Base-by-base conservation (phyloP, 2,113 vertebrate species). In the Ceyx cyanopectus region DNA sequence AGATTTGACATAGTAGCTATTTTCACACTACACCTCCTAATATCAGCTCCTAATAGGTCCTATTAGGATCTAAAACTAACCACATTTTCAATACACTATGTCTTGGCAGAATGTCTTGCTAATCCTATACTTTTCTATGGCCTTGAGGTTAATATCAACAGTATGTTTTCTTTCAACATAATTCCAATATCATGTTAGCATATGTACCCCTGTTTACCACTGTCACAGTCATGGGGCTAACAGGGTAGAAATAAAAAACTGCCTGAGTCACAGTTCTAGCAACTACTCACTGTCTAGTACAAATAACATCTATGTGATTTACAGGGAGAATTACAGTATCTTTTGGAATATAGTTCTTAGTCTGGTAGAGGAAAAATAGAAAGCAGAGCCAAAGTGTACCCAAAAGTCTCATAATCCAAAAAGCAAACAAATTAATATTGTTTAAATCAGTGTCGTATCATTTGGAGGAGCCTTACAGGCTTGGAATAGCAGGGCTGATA, bases 21-120 rank as follows among this genome's bases (percentile, higher is more conserved):
- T 81, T 82, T 78, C 90, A 86, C 46, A 57, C 65, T 41, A 74
- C 5, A 14, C 5, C 24, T 90, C 29, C 37, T 37, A 37, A 37
- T 11, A 37, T 37, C 37, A 37, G 37, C 37, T 37, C 37, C 24
- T 72, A 45, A 81, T 92, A 86, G 21, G 32, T 63, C 30, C 24
- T 72, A 45, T 82, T 92, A 86, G 21, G 32, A 89, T 66, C 87
- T 77, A 32, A 91, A 74, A 61, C 65, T 61, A 96, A 95, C 89
- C 74, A 67, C 3, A 32, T 79, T 86, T 92, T 66, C 54, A 90
- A 77, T 61, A 92, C 81, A 46, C 21, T 48, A 8, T 45, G 27
- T 57, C 80, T 81, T 92, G n/a, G 72, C 73, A 93, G 61, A 87
- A 57, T 61, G 7, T 18, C 15, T 75, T 48, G 7, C 3, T 63